A percentile compares a stretch with the other conserved stretches of the same genome.
Evolutionary conservation across 2,797 vertebrate genomes (phyloP).

Genomic region (Pterois miles): DNA sequence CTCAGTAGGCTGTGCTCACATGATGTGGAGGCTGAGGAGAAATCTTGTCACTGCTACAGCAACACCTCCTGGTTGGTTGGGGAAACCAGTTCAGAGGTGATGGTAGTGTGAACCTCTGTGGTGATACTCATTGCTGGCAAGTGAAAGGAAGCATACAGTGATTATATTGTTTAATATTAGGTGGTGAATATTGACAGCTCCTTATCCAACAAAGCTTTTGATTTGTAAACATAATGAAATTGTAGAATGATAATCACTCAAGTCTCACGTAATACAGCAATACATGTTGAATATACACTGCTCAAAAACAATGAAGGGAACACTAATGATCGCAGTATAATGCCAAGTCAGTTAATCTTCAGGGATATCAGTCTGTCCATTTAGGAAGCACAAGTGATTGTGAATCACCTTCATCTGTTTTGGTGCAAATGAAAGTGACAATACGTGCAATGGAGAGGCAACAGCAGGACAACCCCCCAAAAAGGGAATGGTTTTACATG

Average conservation of each 20-base stretch:
- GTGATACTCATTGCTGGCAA: background rate
- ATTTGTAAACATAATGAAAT: background rate
- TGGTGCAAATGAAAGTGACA: too few relatives aligned
- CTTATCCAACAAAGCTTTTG: background rate
- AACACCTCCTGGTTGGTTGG: background rate
- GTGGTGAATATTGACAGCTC: background rate
- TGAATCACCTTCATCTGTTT: too few relatives aligned
- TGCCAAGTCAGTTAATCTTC: too few relatives aligned
- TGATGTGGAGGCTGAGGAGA: slow-evolving; percentile 19
- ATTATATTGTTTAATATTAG: background rate
- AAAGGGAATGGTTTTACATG: too few relatives aligned
- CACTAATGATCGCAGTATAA: too few relatives aligned
- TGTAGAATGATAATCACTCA: background rate
- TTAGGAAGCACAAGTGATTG: too few relatives aligned
- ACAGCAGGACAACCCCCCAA: too few relatives aligned
- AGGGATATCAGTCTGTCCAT: too few relatives aligned
- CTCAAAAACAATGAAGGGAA: too few relatives aligned
- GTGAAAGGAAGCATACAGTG: background rate
- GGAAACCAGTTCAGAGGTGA: slow-evolving; percentile 27
- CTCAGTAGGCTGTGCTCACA: slow-evolving; percentile 11
- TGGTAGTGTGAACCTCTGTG: slow-evolving; percentile 12
- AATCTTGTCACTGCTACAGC: slow-evolving; percentile 2
- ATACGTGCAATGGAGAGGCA: too few relatives aligned
- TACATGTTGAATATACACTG: background rate
- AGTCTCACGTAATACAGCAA: background rate